Conservation (phyloP, 2,113 vertebrate species). For the Phalacrocorax carbo region DNA sequence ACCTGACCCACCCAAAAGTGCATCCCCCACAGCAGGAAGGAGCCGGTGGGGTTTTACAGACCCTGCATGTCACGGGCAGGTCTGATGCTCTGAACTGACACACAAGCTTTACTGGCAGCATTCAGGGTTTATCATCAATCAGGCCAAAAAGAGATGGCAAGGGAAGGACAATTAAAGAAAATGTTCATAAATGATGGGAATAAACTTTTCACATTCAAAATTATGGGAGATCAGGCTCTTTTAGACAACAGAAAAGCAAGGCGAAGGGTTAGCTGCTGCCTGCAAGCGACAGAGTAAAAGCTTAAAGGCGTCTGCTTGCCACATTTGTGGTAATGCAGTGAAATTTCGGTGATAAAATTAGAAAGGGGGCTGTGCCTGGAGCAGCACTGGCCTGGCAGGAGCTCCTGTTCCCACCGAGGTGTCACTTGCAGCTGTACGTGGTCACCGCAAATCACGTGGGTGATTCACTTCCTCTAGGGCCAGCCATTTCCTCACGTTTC, state of each 20-base stretch:
- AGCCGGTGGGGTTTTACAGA: background rate
- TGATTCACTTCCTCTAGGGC: background rate
- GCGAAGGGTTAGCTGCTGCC: background rate
- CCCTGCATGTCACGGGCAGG: background rate
- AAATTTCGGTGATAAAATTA: constrained; percentile 36
- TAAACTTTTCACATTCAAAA: background rate
- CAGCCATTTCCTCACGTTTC: background rate
- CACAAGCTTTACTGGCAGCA: background rate
- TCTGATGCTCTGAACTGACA: background rate
- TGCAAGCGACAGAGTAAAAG: background rate
- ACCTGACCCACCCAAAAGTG: background rate
- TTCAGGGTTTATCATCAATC: background rate
- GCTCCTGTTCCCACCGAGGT: background rate
- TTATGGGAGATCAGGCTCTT: background rate
- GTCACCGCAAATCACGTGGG: background rate
- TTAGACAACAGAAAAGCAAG: background rate
- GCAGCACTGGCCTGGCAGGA: background rate
- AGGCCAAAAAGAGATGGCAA: background rate
- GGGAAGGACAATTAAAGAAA: background rate
- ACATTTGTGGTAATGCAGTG: background rate
- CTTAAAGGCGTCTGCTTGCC: background rate
- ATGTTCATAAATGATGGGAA: background rate
- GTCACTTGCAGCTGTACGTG: background rate
- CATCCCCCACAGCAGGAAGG: rapidly evolving
- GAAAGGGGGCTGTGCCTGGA: background rate